Percentiles rank a stretch among this genome's conserved stretches.
phyloP scores from a whole-genome alignment of 2,888 invertebrate species.

The Caradrina kadenii region DNA sequence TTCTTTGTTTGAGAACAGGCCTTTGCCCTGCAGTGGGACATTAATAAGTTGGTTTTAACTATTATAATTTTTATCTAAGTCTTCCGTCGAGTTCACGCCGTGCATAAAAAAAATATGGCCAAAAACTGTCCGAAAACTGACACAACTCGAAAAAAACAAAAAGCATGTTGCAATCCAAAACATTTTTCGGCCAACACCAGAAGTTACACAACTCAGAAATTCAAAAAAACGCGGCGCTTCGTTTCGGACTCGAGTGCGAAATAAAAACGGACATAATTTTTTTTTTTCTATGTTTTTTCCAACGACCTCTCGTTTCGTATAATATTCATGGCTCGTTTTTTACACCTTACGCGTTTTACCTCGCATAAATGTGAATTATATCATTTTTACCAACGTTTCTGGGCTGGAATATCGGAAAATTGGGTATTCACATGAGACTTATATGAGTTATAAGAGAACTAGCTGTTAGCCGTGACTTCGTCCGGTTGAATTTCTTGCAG shows the following conservation, averaged over 20 bases:
- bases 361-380: constrained; percentile 66
- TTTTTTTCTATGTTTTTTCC: constrained; percentile 64
- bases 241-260: constrained; percentile 41
- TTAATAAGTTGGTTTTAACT: too few relatives aligned
- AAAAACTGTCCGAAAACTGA: constrained; percentile 8
- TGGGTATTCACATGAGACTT: constrained; percentile 38
- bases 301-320: constrained; percentile 67
- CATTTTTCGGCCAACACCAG: constrained; percentile 53
- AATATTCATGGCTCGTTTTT: constrained; percentile 73
- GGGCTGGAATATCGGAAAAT: constrained; percentile 53
- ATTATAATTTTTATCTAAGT: constrained; percentile 4
- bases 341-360: constrained; percentile 66
- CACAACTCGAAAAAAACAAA: constrained; percentile 17
- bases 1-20: too few relatives aligned
- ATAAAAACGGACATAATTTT: constrained; percentile 66
- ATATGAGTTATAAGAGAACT: constrained; percentile 5
- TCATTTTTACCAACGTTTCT: constrained; percentile 64
- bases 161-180: constrained; percentile 49
- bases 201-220: constrained; percentile 61
- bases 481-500: too few relatives aligned
- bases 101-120: neutral
- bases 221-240: constrained; percentile 52
- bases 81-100: too few relatives aligned
- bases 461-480: too few relatives aligned
- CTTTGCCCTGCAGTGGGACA: too few relatives aligned